A percentile compares a stretch with the other conserved stretches of the same genome.
Conservation (phyloP, 1,140 invertebrate genomes). For the Macrosteles quadrilineatus region DNA sequence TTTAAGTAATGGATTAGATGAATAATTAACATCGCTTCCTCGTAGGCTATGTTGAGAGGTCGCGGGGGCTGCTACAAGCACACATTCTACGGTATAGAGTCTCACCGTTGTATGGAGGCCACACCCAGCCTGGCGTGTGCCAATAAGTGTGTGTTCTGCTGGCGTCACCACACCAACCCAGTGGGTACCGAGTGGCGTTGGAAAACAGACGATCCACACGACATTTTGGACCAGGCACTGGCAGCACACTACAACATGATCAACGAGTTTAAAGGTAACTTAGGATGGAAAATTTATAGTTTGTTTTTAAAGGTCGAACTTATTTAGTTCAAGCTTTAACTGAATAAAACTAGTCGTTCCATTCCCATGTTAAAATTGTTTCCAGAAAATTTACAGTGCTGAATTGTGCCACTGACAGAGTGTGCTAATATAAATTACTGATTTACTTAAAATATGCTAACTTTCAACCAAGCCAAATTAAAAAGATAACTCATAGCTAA, state of each 20-base stretch:
- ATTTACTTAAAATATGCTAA: too few species aligned
- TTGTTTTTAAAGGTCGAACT: too few species aligned
- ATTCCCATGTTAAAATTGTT: too few species aligned
- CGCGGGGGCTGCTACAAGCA: slow-evolving; percentile 69
- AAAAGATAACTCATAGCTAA: too few species aligned
- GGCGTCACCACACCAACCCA: slow-evolving; percentile 69
- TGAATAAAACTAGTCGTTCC: too few species aligned
- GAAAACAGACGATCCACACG: slow-evolving; percentile 62
- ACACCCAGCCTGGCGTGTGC: slow-evolving; percentile 68
- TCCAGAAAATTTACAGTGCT: too few species aligned
- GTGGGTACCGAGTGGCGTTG: slow-evolving; percentile 70
- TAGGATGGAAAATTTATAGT: neutral
- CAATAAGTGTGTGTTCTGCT: slow-evolving; percentile 71
- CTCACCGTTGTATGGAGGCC: slow-evolving; percentile 65
- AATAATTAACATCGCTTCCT: too few species aligned
- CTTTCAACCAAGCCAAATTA: too few species aligned
- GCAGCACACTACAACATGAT: slow-evolving; percentile 62
- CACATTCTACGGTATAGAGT: slow-evolving; percentile 68
- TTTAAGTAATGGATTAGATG: too few species aligned
- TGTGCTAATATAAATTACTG: too few species aligned
- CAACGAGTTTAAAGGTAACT: slow-evolving; percentile 61
- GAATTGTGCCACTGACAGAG: too few species aligned
- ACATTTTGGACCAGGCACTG: slow-evolving; percentile 58
- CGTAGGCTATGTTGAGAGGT: slow-evolving; percentile 63
- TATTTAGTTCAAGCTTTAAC: too few species aligned